These are phyloP conservation scores for Peromyscus aztecus DNA, from an alignment of 2,797 vertebrate genomes.

Conservation along the genomic window DNA sequence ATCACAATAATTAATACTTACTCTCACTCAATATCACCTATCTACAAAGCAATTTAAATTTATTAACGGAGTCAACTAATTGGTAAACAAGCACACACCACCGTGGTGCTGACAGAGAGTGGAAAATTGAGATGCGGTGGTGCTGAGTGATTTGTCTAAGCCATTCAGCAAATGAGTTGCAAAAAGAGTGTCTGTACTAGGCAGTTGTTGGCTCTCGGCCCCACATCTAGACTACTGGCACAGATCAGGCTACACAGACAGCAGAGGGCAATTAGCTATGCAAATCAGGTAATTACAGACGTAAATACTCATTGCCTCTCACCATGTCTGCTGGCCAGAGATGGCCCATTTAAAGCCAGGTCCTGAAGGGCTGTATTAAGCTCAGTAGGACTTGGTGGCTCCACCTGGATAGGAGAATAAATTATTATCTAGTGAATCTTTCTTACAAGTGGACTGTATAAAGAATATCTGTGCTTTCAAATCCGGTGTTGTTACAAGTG, in stretches of 20 bases:
- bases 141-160: constrained; percentile 42
- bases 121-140: constrained; percentile 1
- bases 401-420: neutral
- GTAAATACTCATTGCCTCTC: constrained; percentile 41
- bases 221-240: constrained; percentile 38
- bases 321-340: constrained; percentile 35
- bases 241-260: neutral
- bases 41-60: constrained; percentile 70
- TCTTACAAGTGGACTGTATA: neutral
- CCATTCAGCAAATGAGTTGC: constrained; percentile 50
- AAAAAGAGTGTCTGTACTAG: constrained; percentile 37
- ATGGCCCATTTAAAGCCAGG: constrained; percentile 47
- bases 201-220: constrained; percentile 65
- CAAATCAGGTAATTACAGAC: constrained; percentile 75
- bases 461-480: neutral
- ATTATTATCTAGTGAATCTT: neutral
- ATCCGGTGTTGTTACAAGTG: neutral
- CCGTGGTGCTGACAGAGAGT: neutral
- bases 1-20: constrained; percentile 76
- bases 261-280: constrained; percentile 75
- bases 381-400: constrained; percentile 18
- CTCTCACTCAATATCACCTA: constrained; percentile 44
- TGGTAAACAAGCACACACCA: constrained; percentile 67
- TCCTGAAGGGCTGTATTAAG: neutral
- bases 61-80: constrained; percentile 72